Base-by-base conservation (phyloP, 1,140 invertebrate genomes). In the Pseudomyrmex sp. region DNA sequence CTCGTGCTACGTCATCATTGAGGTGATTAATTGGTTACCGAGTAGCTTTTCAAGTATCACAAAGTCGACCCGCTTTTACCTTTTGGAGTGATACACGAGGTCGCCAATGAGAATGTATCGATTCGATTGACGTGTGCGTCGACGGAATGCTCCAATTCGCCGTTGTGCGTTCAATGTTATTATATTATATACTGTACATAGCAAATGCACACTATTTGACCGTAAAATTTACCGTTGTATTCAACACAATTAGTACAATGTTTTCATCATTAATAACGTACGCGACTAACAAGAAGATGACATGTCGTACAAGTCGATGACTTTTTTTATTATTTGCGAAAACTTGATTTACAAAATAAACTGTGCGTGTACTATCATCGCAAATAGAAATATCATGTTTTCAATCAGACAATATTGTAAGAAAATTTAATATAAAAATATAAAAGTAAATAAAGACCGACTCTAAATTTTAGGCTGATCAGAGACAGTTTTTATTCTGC, bases 31-130 rank as follows among this genome's bases (percentile, higher is more conserved):
- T 86, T 87, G 58, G 63, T 83, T 35, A 58, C 13, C 59, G 48
- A 76, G 59, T 56, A 65, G 84, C 83, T 74, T 75, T 79, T 82
- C 68, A 68, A 54, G 73, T n/a, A 73, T 66, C 62, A 2, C 75
- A 76, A 76, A 86, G 73, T 84, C 66, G 85, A 86, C 73, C 85
- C 26, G 80, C 59, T 87, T 84, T 83, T 86, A 35, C 46, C 8
- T 58, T 73, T 83, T 73, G 52, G 23, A 75, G 18, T 1, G 23
- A 15, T 20, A 54, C 73, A 54, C 26, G 72, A 77, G 86, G 85
- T 87, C 85, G n/a, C 15, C 66, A 54, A 83, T 86, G 86, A 80
- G 13, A 61, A 66, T 52, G 20, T 77, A 87, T 87, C 85, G 80
- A 87, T 87, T 87, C n/a, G 66, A 23, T 61, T 44, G 85, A 12